Conservation (phyloP, 2,113 vertebrate species). For the Hypocryptadius cinnamomeus region DNA sequence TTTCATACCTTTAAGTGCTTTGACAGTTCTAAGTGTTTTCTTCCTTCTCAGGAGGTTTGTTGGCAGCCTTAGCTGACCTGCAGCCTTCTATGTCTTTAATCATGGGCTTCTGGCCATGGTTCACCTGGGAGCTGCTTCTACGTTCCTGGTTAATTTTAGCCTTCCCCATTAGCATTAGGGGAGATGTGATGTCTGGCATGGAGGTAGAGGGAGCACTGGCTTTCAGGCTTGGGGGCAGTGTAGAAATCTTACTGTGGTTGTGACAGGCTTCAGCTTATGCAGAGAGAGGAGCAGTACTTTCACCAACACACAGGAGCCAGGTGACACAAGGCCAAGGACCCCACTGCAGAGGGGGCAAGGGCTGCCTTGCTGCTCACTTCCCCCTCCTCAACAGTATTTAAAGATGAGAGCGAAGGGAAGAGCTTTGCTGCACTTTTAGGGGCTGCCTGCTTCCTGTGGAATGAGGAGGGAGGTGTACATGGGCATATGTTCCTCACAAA, state of each 20-base stretch:
- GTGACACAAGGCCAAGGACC: not conserved
- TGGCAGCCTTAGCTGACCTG: slow-evolving; percentile 60
- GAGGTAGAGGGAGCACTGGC: not conserved
- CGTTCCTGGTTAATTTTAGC: slow-evolving; percentile 23
- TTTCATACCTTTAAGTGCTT: not conserved
- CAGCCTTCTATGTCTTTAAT: slow-evolving; percentile 40
- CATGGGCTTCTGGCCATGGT: slow-evolving; percentile 27
- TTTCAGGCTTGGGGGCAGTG: not conserved
- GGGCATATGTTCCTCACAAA: not conserved
- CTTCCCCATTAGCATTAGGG: not conserved
- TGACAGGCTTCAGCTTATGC: not conserved
- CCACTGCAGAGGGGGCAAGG: rapidly evolving
- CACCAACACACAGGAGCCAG: not conserved
- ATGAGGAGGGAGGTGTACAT: rapidly evolving
- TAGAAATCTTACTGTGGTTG: not conserved
- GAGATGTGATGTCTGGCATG: not conserved
- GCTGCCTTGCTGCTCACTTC: not conserved
- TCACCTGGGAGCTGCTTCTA: not conserved
- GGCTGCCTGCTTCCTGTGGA: not conserved
- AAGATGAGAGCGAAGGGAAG: not conserved
- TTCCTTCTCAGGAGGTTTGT: slow-evolving; percentile 57
- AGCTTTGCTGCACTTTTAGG: not conserved
- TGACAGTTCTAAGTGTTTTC: slow-evolving; percentile 56
- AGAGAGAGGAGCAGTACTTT: not conserved
- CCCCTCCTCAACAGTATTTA: not conserved